Evolutionary conservation across 1,140 invertebrate genomes (phyloP), one percentile per base, ranked within the genome.

Genomic region (Branchinecta lynchi): DNA sequence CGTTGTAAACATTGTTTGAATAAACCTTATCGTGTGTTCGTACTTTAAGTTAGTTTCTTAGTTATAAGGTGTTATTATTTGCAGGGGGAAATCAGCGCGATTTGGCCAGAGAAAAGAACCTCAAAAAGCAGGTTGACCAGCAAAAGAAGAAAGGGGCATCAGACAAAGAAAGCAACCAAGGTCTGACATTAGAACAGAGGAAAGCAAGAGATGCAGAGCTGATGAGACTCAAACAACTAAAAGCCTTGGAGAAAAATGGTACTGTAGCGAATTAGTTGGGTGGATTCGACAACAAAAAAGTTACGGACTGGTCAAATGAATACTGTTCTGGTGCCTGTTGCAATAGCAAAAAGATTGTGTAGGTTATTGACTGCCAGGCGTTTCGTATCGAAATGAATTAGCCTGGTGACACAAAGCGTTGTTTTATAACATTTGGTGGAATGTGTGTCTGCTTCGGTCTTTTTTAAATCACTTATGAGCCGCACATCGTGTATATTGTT

Each of bases 71-170:
- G 32, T 32, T 3, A 32, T 32, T 32, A 32, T 70, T 69, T 68
- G 65, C 66, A 82, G 80, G 82, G 75, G 90, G 90, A 74, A 93
- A 93, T 78, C 90, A 92, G 80, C 82, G 90, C 77, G 90, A 93
- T 78, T 82, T 92, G 75, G 89, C 90, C 71, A 82, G 90, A 69
- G 84, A 84, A 72, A 92, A 92, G 78, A 87, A 87, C 77, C 83
- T 85, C 75, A 92, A 91, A 77, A 92, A 92, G 76, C 84, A 84
- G 74, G 80, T 83, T 71, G 89, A 91, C 75, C 70, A 76, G 67
- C 78, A 79, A 66, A 89, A 87, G 77, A 86, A 83, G 72, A 86
- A 87, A 78, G 83, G 76, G 74, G 82, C 82, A 68, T 73, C 76
- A 8, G 79, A 81, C 45, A 87, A 81, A 79, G 82, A 80, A 73